A percentile compares a stretch with the other conserved stretches of the same genome.
These are phyloP conservation scores for Harpegnathos saltator DNA, from an alignment of 1,140 invertebrate genomes.

Conservation along the genomic window DNA sequence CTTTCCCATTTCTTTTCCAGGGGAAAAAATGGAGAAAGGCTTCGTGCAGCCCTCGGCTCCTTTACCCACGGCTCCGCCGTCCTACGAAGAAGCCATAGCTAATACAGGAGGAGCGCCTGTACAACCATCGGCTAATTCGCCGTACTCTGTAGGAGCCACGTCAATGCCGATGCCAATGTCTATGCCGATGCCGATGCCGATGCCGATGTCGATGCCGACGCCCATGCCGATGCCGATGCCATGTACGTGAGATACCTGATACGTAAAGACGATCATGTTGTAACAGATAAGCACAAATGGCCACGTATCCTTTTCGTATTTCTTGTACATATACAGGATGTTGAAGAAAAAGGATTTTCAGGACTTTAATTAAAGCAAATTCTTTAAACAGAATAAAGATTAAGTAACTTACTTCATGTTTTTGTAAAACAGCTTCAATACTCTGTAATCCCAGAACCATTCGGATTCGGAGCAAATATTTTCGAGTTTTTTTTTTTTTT, in stretches of 20 bases:
- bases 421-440: too few species aligned
- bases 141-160: conserved; percentile 73
- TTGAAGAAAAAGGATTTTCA: too few species aligned
- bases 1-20: conserved; percentile 33
- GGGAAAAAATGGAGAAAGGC: conserved; percentile 67
- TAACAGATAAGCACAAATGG: too few species aligned
- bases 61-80: conserved; percentile 79
- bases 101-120: conserved; percentile 59
- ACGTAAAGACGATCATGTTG: too few species aligned
- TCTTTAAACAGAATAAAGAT: too few species aligned
- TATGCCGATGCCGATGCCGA: conserved; percentile 72
- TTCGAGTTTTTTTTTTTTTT: too few species aligned
- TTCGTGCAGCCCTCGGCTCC: conserved; percentile 56
- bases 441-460: too few species aligned
- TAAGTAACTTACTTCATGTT: too few species aligned
- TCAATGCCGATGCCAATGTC: conserved; percentile 75
- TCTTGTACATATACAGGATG: too few species aligned
- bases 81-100: conserved; percentile 82
- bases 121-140: conserved; percentile 54
- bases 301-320: too few species aligned
- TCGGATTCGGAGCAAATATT: too few species aligned
- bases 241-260: conserved; percentile 68
- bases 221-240: conserved; percentile 73
- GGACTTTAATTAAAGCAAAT: too few species aligned
- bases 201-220: conserved; percentile 72